phyloP scores from a whole-genome alignment of 2,113 vertebrate genomes.

The Nibea albiflora region DNA sequence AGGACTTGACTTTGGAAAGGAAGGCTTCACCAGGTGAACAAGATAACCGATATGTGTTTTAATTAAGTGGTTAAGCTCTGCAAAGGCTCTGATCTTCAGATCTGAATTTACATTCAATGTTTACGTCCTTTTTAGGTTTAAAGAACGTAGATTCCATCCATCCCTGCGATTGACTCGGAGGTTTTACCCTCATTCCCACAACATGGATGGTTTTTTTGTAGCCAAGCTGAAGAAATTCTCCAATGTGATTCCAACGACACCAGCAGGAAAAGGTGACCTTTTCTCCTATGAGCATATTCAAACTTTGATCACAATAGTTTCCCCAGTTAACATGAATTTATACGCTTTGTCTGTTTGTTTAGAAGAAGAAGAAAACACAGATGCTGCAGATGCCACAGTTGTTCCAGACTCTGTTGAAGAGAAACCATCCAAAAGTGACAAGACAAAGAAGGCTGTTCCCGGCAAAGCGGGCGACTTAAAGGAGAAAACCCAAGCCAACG shows the following conservation, averaged over 20 bases:
- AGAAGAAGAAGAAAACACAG: conserved; percentile 67
- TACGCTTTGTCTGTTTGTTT: conserved; percentile 19
- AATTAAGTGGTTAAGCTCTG: not conserved
- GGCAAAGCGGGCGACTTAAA: conserved; percentile 35
- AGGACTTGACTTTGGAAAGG: conserved; percentile 96
- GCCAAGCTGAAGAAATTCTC: conserved; percentile 97
- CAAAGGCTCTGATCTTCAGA: not conserved
- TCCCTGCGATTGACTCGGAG: conserved; percentile 88
- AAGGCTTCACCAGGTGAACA: conserved; percentile 93
- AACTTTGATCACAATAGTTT: not conserved
- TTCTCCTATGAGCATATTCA: not conserved
- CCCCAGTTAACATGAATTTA: not conserved
- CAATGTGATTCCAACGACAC: conserved; percentile 87
- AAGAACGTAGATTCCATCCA: conserved; percentile 92
- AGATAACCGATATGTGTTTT: not conserved
- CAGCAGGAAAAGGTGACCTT: conserved; percentile 74
- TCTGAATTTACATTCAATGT: not conserved
- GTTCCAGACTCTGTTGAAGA: conserved; percentile 47
- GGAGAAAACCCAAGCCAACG: conserved; percentile 66
- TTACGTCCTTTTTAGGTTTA: conserved; percentile 84
- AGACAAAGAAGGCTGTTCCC: conserved; percentile 48
- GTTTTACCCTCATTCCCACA: conserved; percentile 97
- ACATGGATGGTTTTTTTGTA: conserved; percentile 98
- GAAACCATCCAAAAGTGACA: conserved; percentile 55
- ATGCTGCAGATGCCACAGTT: conserved; percentile 50